phyloP scores from a whole-genome alignment of 2,797 vertebrate genomes.

The Morus bassanus region DNA sequence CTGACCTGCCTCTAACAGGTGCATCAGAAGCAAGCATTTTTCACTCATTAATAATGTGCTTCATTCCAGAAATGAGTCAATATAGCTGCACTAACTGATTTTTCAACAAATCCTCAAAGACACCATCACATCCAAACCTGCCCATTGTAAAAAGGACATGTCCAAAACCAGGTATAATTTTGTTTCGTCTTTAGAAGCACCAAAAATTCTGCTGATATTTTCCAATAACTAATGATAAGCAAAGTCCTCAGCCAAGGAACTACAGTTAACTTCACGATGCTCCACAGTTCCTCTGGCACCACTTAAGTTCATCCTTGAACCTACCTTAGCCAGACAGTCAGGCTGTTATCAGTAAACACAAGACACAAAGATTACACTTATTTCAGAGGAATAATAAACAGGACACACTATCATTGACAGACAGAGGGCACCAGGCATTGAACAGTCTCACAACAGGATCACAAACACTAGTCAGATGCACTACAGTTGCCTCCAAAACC shows the following conservation, averaged over 20 bases:
- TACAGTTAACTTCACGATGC: neutral
- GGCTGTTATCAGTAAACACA: neutral
- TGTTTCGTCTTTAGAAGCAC: neutral
- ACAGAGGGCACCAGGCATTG: neutral
- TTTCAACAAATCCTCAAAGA: neutral
- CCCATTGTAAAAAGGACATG: neutral
- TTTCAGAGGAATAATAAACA: neutral
- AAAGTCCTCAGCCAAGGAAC: neutral
- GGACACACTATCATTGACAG: neutral
- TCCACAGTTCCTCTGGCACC: neutral
- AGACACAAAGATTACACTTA: neutral
- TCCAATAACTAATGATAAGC: neutral
- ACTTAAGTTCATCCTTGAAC: neutral
- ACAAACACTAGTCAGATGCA: neutral
- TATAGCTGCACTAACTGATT: neutral
- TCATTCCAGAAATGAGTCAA: neutral
- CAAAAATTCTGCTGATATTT: neutral
- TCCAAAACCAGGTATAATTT: neutral
- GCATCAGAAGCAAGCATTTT: neutral
- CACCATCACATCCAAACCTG: neutral
- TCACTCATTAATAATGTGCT: neutral
- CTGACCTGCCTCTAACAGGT: neutral
- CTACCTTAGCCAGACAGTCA: neutral
- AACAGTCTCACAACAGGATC: neutral
- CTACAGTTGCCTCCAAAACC: neutral